These are phyloP conservation scores for Balaeniceps rex DNA, from an alignment of 2,113 vertebrate genomes.

Conservation along the genomic window DNA sequence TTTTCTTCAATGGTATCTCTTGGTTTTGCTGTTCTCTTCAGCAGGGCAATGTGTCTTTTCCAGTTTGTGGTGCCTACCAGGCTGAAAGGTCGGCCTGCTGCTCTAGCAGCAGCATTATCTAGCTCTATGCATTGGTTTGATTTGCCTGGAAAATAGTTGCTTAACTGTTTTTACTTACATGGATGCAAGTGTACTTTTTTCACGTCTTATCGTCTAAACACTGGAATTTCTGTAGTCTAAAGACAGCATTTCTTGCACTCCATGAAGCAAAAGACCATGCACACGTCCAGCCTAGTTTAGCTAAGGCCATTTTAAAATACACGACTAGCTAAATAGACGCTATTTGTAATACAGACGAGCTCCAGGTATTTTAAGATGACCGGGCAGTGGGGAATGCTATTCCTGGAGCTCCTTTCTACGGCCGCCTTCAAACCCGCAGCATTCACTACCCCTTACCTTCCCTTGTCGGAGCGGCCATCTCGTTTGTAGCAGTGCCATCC, in stretches of 20 bases:
- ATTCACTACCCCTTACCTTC: too few relatives aligned
- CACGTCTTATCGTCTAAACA: fast-evolving
- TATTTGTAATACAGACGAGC: too few relatives aligned
- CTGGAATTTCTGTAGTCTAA: too few relatives aligned
- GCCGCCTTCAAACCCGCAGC: too few relatives aligned
- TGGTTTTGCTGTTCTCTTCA: neutral
- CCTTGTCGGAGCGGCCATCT: too few relatives aligned
- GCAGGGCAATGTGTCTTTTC: fast-evolving
- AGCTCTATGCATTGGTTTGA: fast-evolving
- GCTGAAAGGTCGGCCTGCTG: too few relatives aligned
- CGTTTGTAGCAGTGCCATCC: too few relatives aligned
- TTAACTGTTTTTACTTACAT: fast-evolving
- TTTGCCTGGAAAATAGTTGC: too few relatives aligned
- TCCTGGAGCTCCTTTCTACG: neutral
- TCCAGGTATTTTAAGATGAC: too few relatives aligned
- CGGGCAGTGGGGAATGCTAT: fast-evolving
- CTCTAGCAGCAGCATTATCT: fast-evolving
- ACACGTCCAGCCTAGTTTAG: fast-evolving
- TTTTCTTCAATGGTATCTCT: fast-evolving
- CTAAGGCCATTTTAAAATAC: neutral
- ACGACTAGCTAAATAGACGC: neutral
- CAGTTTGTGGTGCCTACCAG: too few relatives aligned
- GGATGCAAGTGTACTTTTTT: fast-evolving
- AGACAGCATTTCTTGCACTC: too few relatives aligned
- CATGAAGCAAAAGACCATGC: neutral